Evolutionary conservation across 92 coral and sea anemone genomes (phyloP).

Genomic region (Metridium senile): DNA sequence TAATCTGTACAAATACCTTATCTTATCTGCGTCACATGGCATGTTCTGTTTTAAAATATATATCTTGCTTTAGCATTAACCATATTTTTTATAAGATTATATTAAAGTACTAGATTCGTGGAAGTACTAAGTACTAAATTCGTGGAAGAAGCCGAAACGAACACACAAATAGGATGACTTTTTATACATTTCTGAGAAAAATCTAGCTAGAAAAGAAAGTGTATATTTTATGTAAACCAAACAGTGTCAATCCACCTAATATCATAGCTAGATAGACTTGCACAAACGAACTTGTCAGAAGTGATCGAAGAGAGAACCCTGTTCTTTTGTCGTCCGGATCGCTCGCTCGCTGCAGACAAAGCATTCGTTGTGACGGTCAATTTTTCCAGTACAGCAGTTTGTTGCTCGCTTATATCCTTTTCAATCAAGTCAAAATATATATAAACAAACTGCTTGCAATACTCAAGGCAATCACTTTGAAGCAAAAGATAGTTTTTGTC

Average conservation of each 20-base stretch:
- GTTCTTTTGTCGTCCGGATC: conserved; percentile 57
- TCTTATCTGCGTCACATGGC: no score
- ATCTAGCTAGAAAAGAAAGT: conserved; percentile 7
- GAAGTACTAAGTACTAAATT: no score
- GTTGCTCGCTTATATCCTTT: conserved; percentile 47
- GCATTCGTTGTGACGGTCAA: conserved; percentile 67
- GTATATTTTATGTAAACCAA: conserved; percentile 20
- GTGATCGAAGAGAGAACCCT: conserved; percentile 54
- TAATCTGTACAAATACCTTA: no score
- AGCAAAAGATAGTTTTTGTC: conserved; percentile 60
- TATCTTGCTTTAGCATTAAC: no score
- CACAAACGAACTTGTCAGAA: conserved; percentile 45
- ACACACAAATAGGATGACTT: no score
- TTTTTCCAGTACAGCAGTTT: conserved; percentile 48
- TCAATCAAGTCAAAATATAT: conserved; percentile 61
- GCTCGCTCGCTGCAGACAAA: conserved; percentile 58
- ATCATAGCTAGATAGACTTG: conserved; percentile 49
- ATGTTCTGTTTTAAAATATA: no score
- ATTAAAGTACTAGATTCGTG: no score
- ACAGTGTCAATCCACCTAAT: conserved; percentile 55
- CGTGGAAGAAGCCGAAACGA: no score
- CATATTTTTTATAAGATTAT: no score
- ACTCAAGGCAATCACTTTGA: conserved; percentile 61
- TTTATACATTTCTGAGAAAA: not conserved
- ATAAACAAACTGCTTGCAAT: conserved; percentile 56